Percentiles rank a stretch among this genome's conserved stretches.
phyloP scores from a whole-genome alignment of 2,113 vertebrate genomes.

The Hypomesus transpacificus region DNA sequence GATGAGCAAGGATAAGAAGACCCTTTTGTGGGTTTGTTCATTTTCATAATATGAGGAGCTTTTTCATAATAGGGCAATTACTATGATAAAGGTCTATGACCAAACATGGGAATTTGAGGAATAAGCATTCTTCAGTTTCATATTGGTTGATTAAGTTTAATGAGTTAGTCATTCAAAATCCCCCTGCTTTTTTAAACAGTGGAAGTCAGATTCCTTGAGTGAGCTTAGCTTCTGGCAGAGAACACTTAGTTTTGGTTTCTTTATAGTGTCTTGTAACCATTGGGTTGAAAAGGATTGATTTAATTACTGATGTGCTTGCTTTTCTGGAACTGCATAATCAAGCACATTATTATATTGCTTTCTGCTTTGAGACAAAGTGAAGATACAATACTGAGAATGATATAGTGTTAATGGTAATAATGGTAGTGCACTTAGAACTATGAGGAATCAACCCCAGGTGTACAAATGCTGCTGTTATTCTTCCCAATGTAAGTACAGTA shows the following conservation, averaged over 20 bases:
- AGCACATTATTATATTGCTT: slow-evolving; percentile 35
- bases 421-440: neutral
- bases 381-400: neutral
- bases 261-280: slow-evolving; percentile 23
- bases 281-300: slow-evolving; percentile 26
- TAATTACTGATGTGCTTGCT: slow-evolving; percentile 39
- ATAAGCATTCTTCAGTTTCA: too few relatives aligned
- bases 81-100: too few relatives aligned
- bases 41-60: too few relatives aligned
- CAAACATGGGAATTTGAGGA: too few relatives aligned
- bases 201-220: neutral
- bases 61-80: too few relatives aligned
- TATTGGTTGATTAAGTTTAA: too few relatives aligned
- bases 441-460: neutral
- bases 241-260: neutral
- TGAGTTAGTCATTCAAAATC: too few relatives aligned
- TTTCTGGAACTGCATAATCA: slow-evolving; percentile 44
- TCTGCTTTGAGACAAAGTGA: neutral
- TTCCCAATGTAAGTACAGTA: slow-evolving; percentile 11
- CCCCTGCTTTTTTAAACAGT: too few relatives aligned
- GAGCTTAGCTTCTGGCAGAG: neutral
- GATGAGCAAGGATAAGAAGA: too few relatives aligned
- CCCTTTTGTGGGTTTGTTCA: too few relatives aligned
- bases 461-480: slow-evolving; percentile 26
- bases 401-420: neutral